Conservation (phyloP, 2,888 invertebrate genomes). For the Ectemnius cavifrons region DNA sequence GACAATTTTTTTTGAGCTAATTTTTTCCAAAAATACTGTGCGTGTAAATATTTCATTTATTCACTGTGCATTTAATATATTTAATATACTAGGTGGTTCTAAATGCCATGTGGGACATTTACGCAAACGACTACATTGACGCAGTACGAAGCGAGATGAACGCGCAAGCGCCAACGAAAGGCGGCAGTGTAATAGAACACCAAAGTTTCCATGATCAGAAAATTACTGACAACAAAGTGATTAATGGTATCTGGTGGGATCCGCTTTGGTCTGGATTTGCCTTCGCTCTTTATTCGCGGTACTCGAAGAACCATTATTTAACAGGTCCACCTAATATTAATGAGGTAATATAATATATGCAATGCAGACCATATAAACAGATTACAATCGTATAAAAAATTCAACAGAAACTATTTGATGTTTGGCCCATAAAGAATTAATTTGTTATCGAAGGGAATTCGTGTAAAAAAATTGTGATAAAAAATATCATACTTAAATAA, state of each 20-base stretch:
- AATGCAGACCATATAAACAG: background rate
- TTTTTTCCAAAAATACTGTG: too few species aligned
- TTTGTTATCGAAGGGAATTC: too few species aligned
- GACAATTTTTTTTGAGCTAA: too few species aligned
- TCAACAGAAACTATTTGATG: too few species aligned
- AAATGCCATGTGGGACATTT: slow-evolving; percentile 79
- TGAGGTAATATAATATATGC: slow-evolving; percentile 40
- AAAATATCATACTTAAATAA: too few species aligned
- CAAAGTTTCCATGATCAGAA: slow-evolving; percentile 71
- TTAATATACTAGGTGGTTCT: slow-evolving; percentile 26
- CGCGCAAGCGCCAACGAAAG: slow-evolving; percentile 58
- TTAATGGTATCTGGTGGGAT: slow-evolving; percentile 85
- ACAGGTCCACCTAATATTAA: slow-evolving; percentile 50
- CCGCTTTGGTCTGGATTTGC: slow-evolving; percentile 85
- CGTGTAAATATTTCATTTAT: too few species aligned
- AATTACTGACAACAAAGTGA: slow-evolving; percentile 82
- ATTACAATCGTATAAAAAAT: too few species aligned
- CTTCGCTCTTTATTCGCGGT: slow-evolving; percentile 84
- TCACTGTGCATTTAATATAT: too few species aligned
- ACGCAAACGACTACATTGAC: slow-evolving; percentile 82
- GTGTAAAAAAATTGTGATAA: too few species aligned
- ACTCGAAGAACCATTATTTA: slow-evolving; percentile 67
- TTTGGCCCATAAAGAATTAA: too few species aligned
- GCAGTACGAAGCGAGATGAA: slow-evolving; percentile 76
- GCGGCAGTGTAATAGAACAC: slow-evolving; percentile 64